A percentile compares a stretch with the other conserved stretches of the same genome.
phyloP scores from a whole-genome alignment of 2,797 vertebrate genomes.

The Eulemur coronatus region DNA sequence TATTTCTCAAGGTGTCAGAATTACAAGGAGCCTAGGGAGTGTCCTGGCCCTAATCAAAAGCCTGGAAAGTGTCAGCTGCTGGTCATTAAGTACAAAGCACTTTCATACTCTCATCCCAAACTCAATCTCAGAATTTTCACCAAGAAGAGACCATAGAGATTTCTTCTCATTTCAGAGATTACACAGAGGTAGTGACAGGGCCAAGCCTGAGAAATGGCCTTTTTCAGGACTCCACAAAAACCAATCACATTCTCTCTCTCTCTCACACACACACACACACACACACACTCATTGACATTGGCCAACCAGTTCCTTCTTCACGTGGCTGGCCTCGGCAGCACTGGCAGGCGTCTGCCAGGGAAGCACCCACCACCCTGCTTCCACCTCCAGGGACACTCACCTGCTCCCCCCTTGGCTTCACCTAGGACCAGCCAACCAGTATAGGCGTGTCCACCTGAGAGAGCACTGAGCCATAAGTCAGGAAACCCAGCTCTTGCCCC shows the following conservation, averaged over 20 bases:
- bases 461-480: background rate
- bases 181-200: background rate
- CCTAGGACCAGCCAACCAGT: background rate
- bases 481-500: background rate
- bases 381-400: background rate
- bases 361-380: background rate
- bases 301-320: constrained; percentile 26
- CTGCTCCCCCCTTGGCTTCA: background rate
- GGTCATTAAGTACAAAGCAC: background rate
- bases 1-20: background rate
- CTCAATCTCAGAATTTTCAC: background rate
- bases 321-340: background rate
- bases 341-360: background rate
- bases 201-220: background rate
- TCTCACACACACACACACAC: background rate
- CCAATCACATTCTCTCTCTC: background rate
- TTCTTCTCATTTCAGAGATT: background rate
- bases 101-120: background rate
- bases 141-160: background rate
- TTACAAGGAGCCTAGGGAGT: background rate
- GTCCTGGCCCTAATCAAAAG: background rate
- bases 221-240: constrained; percentile 26
- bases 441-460: background rate
- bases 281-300: background rate
- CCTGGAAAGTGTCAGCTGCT: background rate